These are phyloP conservation scores for Meloe dianella DNA, from an alignment of 2,888 invertebrate species.

Conservation along the genomic window DNA sequence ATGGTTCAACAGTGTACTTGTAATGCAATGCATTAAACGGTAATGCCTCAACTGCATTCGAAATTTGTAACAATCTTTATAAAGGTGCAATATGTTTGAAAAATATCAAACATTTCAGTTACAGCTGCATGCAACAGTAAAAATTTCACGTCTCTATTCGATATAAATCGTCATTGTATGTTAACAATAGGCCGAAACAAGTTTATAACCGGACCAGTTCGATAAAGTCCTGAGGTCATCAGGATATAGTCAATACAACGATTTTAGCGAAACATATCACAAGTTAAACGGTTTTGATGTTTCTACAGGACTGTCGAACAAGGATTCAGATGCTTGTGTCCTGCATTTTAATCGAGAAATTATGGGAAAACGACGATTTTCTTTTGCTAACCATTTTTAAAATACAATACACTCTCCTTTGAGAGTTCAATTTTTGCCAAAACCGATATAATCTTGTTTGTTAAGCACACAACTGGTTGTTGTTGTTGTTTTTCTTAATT, in stretches of 20 bases:
- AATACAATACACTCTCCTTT: not conserved
- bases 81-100: not conserved
- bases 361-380: slow-evolving; percentile 35
- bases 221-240: slow-evolving; percentile 42
- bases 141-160: not conserved
- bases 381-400: not conserved
- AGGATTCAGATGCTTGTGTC: slow-evolving; percentile 38
- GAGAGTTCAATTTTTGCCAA: not conserved
- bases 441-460: not conserved
- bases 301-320: slow-evolving; percentile 41
- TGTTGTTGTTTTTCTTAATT: slow-evolving; percentile 23
- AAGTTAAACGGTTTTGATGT: slow-evolving; percentile 46
- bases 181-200: slow-evolving; percentile 42
- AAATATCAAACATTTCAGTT: not conserved
- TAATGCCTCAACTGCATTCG: not conserved
- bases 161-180: slow-evolving; percentile 30
- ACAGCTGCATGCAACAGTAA: not conserved
- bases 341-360: slow-evolving; percentile 46
- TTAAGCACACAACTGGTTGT: not conserved
- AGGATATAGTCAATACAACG: slow-evolving; percentile 47
- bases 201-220: slow-evolving; percentile 37
- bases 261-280: slow-evolving; percentile 44
- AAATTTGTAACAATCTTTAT: not conserved
- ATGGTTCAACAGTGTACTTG: slow-evolving; percentile 11
- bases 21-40: not conserved